Percentiles rank a stretch among this genome's conserved stretches.
Evolutionary conservation across 1,140 invertebrate species (phyloP).

Genomic region (Scylla paramamosain): DNA sequence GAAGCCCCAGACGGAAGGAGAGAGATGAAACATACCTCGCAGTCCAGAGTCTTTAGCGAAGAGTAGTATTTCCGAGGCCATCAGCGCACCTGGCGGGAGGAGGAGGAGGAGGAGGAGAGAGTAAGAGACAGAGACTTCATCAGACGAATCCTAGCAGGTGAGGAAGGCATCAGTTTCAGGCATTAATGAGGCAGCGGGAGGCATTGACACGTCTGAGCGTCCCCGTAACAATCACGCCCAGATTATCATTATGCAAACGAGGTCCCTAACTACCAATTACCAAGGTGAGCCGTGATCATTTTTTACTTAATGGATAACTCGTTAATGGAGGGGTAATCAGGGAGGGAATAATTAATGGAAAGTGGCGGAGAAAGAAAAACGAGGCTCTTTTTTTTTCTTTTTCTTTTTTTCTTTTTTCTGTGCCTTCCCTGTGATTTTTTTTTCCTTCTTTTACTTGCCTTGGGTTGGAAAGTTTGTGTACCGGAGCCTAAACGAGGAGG

Average conservation of each 20-base stretch:
- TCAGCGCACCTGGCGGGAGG: neutral
- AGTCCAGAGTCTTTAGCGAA: too few species aligned
- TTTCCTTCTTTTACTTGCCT: neutral
- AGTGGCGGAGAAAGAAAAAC: neutral
- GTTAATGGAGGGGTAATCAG: neutral
- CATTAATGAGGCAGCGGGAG: neutral
- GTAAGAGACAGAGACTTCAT: neutral
- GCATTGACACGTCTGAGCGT: neutral
- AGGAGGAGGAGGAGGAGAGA: neutral
- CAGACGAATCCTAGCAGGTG: neutral
- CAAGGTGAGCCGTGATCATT: conserved; percentile 8
- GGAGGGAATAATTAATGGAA: conserved; percentile 38
- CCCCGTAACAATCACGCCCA: neutral
- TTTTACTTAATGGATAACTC: neutral
- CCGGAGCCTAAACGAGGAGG: neutral
- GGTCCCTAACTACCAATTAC: neutral
- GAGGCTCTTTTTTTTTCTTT: neutral
- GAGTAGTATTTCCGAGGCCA: too few species aligned
- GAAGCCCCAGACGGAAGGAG: too few species aligned
- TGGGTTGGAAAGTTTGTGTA: conserved; percentile 6
- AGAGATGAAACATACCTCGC: too few species aligned
- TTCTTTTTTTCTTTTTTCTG: neutral
- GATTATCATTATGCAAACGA: conserved; percentile 23
- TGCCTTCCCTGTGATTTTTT: too few species aligned
- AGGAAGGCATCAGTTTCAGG: neutral